A percentile compares a stretch with the other conserved stretches of the same genome.
Evolutionary conservation across 2,113 vertebrate species (phyloP).

Genomic region (Nymphicus hollandicus): DNA sequence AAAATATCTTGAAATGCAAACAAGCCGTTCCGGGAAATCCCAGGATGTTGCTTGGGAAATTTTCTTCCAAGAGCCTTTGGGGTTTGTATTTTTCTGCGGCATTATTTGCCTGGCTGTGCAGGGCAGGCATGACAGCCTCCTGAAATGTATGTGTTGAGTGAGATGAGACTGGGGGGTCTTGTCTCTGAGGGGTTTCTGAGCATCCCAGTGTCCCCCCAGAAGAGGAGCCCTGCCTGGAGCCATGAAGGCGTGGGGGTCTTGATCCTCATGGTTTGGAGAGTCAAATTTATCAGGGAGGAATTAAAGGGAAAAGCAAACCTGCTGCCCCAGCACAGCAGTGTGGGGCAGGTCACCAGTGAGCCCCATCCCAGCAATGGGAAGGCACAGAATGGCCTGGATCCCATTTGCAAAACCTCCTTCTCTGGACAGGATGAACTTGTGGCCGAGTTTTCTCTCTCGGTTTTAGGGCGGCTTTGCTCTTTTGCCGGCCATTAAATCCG

Average conservation of each 20-base stretch:
- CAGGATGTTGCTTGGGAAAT: neutral
- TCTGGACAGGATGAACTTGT: neutral
- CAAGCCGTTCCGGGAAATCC: neutral
- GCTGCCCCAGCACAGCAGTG: rapidly evolving
- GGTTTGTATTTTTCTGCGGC: neutral
- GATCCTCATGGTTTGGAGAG: rapidly evolving
- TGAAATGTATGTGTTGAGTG: neutral
- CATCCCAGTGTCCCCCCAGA: rapidly evolving
- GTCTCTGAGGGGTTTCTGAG: rapidly evolving
- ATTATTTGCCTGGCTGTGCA: neutral
- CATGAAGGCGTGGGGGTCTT: rapidly evolving
- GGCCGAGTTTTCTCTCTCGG: rapidly evolving
- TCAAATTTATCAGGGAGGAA: neutral
- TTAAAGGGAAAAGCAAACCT: neutral
- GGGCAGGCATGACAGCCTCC: rapidly evolving
- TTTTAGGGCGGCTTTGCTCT: neutral
- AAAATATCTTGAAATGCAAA: slow-evolving; percentile 2
- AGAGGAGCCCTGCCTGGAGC: neutral
- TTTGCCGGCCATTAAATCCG: neutral
- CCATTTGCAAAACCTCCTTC: neutral
- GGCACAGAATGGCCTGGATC: neutral
- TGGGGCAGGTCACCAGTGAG: neutral
- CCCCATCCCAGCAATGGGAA: neutral
- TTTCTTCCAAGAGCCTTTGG: neutral
- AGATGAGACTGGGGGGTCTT: rapidly evolving